Evolutionary conservation across 2,797 vertebrate species (phyloP), one percentile per base, ranked within the genome.

Genomic region (Enteromius fasciolatus): DNA sequence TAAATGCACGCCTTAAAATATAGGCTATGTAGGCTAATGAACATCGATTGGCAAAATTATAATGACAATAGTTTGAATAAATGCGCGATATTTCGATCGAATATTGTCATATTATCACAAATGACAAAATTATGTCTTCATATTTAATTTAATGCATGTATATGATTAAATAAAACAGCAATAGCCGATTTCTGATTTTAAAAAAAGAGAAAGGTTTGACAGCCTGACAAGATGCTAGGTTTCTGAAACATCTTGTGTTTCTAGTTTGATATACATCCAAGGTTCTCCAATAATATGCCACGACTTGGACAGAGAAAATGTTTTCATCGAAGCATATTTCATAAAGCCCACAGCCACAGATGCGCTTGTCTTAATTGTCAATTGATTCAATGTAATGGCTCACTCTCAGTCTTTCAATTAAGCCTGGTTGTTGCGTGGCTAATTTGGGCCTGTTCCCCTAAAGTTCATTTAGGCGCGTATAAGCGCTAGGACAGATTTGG

Each of bases 291-390:
- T n/a, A 44, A 61, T 61, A 50, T n/a, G 23, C 41, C 59, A 54
- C 48, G 4, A 44, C 36, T 41, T 59, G 36, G 52, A 41, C 33
- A 59, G 52, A 17, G 73, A 15, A 48, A 48, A 66, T 59, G 57
- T 81, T 66, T 48, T 41, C 57, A 44, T 81, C 36, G 9, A 33
- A 33, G 66, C 33, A 81, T 66, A 74, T 74, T 66, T 52, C 83
- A 88, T 68, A 84, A 15, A 57, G 83, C 85, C 85, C 87, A 84
- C 87, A 87, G 84, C 88, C 89, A 85, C 89, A 92, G 87, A 91
- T 89, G 88, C 82, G 85, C 86, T 28, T 54, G 77, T 75, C 81
- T 91, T 92, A 92, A 94, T 92, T 91, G 91, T 86, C 89, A 89
- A 63, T 78, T 83, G 87, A 88, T 85, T 86, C 84, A 86, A 83